Percentiles rank a stretch among this genome's conserved stretches.
Evolutionary conservation across 2,113 vertebrate species (phyloP).

Genomic region (Scomber scombrus): DNA sequence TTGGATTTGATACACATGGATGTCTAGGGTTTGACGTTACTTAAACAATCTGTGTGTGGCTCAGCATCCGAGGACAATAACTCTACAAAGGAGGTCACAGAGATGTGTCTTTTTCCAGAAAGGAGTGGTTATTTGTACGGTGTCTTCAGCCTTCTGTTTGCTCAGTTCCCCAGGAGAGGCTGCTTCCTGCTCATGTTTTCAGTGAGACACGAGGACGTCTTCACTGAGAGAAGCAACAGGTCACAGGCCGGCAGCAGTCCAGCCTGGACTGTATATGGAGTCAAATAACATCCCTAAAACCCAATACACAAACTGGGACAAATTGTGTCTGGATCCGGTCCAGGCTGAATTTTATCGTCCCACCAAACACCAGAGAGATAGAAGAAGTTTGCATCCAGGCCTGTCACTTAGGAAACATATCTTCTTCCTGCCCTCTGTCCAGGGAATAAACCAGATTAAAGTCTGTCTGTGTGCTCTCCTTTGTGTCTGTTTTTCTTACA

Average conservation of each 20-base stretch:
- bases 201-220: conserved; percentile 56
- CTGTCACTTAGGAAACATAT: conserved; percentile 46
- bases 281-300: conserved; percentile 51
- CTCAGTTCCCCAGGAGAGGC: conserved; percentile 55
- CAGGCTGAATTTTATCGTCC: conserved; percentile 49
- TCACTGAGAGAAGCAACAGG: conserved; percentile 50
- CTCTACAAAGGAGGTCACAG: conserved; percentile 32
- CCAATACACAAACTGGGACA: conserved; percentile 38
- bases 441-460: conserved; percentile 47
- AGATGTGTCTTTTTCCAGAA: conserved; percentile 10
- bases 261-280: conserved; percentile 48
- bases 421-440: conserved; percentile 43
- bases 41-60: conserved; percentile 67
- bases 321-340: conserved; percentile 57
- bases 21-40: conserved; percentile 43
- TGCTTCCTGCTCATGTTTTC: conserved; percentile 54
- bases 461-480: conserved; percentile 15
- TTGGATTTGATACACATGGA: conserved; percentile 37
- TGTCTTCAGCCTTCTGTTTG: conserved; percentile 49
- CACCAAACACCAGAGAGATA: conserved; percentile 46
- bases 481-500: conserved; percentile 29
- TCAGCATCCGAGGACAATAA: conserved; percentile 52
- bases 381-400: conserved; percentile 30
- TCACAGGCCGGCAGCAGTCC: conserved; percentile 41
- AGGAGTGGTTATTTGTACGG: conserved; percentile 31